Evolutionary conservation across 2,113 vertebrate species (phyloP).

Genomic region (Sula dactylatra): DNA sequence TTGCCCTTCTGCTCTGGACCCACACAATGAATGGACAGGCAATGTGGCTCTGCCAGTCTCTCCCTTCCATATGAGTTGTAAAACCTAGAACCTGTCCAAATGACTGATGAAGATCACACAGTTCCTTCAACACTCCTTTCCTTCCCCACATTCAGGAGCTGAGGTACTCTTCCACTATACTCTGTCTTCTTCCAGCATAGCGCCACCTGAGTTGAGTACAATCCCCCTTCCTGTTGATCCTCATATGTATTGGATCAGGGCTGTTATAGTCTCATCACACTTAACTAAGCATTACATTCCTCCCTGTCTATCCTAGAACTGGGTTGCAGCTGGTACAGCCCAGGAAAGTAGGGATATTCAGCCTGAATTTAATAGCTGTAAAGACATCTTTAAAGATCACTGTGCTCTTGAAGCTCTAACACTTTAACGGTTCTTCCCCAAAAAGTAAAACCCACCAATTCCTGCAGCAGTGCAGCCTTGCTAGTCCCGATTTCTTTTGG

Average conservation of each 20-base stretch:
- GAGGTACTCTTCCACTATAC: background rate
- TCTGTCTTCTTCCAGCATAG: background rate
- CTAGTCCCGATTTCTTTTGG: background rate
- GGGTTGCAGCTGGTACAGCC: background rate
- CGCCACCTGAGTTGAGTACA: background rate
- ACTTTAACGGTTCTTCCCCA: background rate
- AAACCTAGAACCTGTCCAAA: background rate
- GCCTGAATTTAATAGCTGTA: background rate
- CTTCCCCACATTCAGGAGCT: background rate
- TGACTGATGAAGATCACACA: background rate
- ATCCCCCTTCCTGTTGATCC: background rate
- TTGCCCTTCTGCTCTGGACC: background rate
- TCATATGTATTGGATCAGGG: background rate
- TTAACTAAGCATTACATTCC: background rate
- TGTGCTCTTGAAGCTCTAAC: background rate
- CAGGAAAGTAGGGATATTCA: background rate
- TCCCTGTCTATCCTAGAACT: background rate
- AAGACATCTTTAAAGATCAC: background rate
- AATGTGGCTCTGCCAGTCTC: background rate
- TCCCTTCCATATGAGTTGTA: background rate
- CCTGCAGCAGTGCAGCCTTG: background rate
- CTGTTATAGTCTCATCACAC: background rate
- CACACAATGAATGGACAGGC: rapidly evolving
- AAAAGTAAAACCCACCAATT: background rate
- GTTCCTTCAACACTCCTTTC: background rate